Base-by-base conservation (phyloP, 1,140 invertebrate genomes). In the Drosophila neocordata region DNA sequence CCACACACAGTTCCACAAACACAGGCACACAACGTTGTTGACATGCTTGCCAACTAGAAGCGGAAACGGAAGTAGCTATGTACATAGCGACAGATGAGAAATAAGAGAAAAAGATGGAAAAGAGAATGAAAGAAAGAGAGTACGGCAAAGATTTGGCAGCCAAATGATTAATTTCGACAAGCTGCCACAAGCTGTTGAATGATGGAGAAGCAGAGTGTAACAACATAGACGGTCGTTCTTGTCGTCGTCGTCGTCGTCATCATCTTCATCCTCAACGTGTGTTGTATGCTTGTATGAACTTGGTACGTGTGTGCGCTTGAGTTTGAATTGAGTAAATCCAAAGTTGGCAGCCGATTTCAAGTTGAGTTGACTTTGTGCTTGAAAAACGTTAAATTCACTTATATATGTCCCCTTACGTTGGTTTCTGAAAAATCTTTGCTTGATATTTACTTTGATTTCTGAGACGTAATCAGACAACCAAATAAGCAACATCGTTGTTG, bases 151-250 rank as follows among this genome's bases (percentile, higher is more conserved):
- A 57, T 68, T 69, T 87, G 82, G 70, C 83, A 88, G 78, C 83
- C 68, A 82, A 87, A 87, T 87, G 82, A 87, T 88, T 87, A 87
- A 87, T 87, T 88, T 87, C 78, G 77, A 82, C 82, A 87, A 82
- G 82, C 82, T 85, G 82, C 82, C 82, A 82, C 82, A 88, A 82
- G 69, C 78, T 85, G 83, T 75, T 73, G 72, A 73, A 31, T 62
- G 48, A 51, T 41, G 38, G 61, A 65, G 61, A 35, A 52, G 41
- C 48, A 55, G 31, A 13, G 37, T 27, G 20, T 2, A 41, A 27
- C 13, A 34, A 9, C 24, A 12, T n/a, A 44, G 62, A 69, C 73
- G 51, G 60, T 44, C 41, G 41, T 20, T 15, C 15, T 18, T 5
- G n/a, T 41, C 41, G 41, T 9, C 41, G 15, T 44, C 27, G 5